Conservation (phyloP, 2,113 vertebrate genomes). For the Prinia subflava region DNA sequence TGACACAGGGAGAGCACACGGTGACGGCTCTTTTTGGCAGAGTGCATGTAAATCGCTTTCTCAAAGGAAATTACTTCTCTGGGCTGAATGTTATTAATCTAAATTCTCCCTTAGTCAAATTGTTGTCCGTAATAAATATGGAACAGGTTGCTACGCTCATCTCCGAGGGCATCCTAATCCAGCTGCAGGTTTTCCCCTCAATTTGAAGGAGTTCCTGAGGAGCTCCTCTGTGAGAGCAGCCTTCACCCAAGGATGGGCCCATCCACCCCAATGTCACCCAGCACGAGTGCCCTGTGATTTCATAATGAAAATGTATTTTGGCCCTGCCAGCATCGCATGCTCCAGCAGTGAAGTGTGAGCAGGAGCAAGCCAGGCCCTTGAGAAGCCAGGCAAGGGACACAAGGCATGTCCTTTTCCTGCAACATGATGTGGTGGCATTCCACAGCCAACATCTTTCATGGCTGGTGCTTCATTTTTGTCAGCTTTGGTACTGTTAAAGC, state of each 20-base stretch:
- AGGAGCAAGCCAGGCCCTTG: not conserved
- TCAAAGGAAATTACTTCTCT: conserved; percentile 98
- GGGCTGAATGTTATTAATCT: conserved; percentile 95
- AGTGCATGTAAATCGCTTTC: conserved; percentile 95
- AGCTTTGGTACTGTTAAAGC: not conserved
- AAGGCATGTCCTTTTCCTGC: not conserved
- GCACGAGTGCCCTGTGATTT: accelerated
- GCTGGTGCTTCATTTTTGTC: not conserved
- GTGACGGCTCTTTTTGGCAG: conserved; percentile 85
- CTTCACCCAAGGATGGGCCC: not conserved
- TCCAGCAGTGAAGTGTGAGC: not conserved
- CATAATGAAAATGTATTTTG: not conserved
- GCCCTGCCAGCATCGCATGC: accelerated
- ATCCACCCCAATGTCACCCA: accelerated
- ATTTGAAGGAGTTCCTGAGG: not conserved
- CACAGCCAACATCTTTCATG: not conserved
- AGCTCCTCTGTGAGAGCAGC: not conserved
- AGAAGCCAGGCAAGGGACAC: not conserved
- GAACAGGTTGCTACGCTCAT: conserved; percentile 85
- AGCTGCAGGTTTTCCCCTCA: conserved; percentile 56
- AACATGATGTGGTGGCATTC: accelerated
- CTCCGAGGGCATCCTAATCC: conserved; percentile 77
- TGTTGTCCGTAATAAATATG: conserved; percentile 94
- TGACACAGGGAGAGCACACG: conserved; percentile 83
- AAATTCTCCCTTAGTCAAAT: conserved; percentile 96